Conservation (phyloP, 2,888 invertebrate species). For the Heliconius sara region DNA sequence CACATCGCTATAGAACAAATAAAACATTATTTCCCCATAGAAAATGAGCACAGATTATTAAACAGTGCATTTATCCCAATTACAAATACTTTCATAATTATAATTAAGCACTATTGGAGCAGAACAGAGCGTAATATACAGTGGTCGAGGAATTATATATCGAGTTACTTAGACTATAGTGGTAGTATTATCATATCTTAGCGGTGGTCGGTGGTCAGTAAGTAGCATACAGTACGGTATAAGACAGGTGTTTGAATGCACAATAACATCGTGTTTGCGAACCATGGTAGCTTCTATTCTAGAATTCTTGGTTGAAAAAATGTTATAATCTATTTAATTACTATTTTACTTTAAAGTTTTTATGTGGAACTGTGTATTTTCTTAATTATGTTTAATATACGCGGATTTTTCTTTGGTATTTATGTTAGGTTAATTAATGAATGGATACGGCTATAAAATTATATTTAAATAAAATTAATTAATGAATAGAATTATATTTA, state of each 20-base stretch:
- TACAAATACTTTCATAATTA: conserved; percentile 52
- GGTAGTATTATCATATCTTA: conserved; percentile 32
- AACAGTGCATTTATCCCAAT: conserved; percentile 50
- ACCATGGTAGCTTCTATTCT: conserved; percentile 30
- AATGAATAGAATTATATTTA: conserved; percentile 6
- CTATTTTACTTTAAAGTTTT: neutral
- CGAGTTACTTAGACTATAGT: conserved; percentile 27
- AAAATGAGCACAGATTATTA: conserved; percentile 35
- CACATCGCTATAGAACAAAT: neutral
- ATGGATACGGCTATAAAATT: conserved; percentile 12
- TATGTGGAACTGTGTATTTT: neutral
- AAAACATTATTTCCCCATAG: conserved; percentile 18
- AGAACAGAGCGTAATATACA: conserved; percentile 35
- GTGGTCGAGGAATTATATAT: conserved; percentile 24
- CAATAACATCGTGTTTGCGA: conserved; percentile 42
- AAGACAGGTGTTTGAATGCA: conserved; percentile 50
- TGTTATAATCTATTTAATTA: conserved; percentile 20
- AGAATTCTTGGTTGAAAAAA: conserved; percentile 22
- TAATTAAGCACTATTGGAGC: conserved; percentile 54
- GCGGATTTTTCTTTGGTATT: neutral
- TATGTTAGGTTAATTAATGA: neutral
- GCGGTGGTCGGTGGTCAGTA: conserved; percentile 5
- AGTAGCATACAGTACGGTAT: conserved; percentile 49
- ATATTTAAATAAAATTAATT: conserved; percentile 3
- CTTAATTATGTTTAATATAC: conserved; percentile 10